Percentiles rank a stretch among this genome's conserved stretches.
These are phyloP conservation scores for Phrynosoma platyrhinos DNA, from an alignment of 2,113 vertebrate genomes.

Conservation along the genomic window DNA sequence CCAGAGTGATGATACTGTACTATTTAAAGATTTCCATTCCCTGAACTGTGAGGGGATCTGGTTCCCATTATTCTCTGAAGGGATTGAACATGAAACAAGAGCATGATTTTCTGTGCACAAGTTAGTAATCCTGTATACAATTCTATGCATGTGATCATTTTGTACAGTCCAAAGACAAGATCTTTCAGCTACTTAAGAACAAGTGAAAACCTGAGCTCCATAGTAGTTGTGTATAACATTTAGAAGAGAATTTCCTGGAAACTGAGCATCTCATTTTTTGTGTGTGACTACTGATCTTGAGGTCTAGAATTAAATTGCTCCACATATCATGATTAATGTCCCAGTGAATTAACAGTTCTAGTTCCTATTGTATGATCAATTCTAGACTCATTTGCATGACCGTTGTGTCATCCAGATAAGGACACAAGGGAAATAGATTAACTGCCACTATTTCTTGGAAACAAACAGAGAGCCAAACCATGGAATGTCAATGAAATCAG, in stretches of 20 bases:
- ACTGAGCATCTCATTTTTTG: background rate
- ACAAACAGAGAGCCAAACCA: background rate
- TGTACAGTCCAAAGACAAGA: background rate
- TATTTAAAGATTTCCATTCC: background rate
- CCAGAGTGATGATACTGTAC: background rate
- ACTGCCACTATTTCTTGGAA: slow-evolving; percentile 28
- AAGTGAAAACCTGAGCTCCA: background rate
- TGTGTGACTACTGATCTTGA: background rate
- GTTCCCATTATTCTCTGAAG: background rate
- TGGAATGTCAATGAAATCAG: slow-evolving; percentile 34
- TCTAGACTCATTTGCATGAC: slow-evolving; percentile 6
- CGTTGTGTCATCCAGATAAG: background rate
- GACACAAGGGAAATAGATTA: slow-evolving; percentile 14
- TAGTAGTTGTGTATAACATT: background rate
- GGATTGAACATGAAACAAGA: background rate
- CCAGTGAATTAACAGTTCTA: background rate
- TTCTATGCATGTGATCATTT: background rate
- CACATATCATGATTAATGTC: background rate
- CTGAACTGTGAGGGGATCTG: background rate
- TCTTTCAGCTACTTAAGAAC: background rate
- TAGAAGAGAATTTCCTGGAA: background rate
- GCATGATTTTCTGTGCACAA: background rate
- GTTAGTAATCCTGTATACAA: background rate
- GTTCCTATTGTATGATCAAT: background rate
- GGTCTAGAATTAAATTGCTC: background rate